These are phyloP conservation scores for Ruditapes philippinarum DNA, from an alignment of 1,140 invertebrate genomes.

Conservation along the genomic window DNA sequence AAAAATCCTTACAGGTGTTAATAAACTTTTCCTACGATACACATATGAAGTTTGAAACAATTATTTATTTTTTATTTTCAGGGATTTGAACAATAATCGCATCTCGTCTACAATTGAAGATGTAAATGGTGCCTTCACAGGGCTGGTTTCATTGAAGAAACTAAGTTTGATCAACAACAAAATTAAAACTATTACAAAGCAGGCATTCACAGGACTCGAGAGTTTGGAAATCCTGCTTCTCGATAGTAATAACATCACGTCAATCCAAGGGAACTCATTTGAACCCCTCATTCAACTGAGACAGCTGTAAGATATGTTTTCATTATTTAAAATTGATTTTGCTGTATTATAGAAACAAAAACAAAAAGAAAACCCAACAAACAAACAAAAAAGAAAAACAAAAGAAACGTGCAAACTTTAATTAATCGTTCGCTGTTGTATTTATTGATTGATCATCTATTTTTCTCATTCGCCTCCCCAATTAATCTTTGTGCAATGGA, in stretches of 20 bases:
- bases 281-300: slow-evolving; percentile 79
- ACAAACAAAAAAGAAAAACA: no score
- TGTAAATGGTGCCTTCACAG: slow-evolving; percentile 92
- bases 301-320: slow-evolving; percentile 85
- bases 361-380: no score
- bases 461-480: no score
- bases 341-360: no score
- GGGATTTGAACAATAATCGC: slow-evolving; percentile 93
- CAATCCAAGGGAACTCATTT: slow-evolving; percentile 79
- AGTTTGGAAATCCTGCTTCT: slow-evolving; percentile 72
- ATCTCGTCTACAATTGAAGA: slow-evolving; percentile 97
- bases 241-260: slow-evolving; percentile 77
- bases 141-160: slow-evolving; percentile 90
- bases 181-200: slow-evolving; percentile 94
- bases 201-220: slow-evolving; percentile 91
- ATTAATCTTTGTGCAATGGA: no score
- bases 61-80: slow-evolving; percentile 82
- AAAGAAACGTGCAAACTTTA: no score
- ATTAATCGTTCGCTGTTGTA: no score
- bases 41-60: no score
- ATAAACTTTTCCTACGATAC: no score
- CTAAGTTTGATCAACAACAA: slow-evolving; percentile 93
- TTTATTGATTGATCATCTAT: no score
- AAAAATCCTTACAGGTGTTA: no score
- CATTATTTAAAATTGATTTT: no score